Evolutionary conservation across 2,113 vertebrate species (phyloP).

Genomic region (Melanotaenia duboulayi): DNA sequence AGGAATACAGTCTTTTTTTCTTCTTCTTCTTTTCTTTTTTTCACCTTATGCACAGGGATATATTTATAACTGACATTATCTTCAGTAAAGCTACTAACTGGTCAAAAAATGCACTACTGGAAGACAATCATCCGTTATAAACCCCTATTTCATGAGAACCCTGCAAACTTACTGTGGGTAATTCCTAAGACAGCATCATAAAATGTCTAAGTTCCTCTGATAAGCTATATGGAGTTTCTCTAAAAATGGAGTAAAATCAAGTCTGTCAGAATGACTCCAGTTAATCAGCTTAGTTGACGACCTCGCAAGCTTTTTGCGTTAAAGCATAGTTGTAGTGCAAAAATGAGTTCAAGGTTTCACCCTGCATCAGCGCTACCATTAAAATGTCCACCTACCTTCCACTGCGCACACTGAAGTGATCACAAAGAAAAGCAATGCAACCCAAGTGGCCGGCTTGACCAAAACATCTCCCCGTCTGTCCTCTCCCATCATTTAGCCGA

Average conservation of each 20-base stretch:
- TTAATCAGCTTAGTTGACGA: not conserved
- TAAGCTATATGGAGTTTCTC: not conserved
- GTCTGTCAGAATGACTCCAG: not conserved
- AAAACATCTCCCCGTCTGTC: slow-evolving; percentile 28
- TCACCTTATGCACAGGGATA: not conserved
- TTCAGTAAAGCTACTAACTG: slow-evolving; percentile 1
- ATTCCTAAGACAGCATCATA: not conserved
- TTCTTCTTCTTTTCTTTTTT: not conserved
- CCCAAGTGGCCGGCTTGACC: slow-evolving; percentile 62
- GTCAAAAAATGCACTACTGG: not conserved
- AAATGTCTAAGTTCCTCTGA: not conserved
- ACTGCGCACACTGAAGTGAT: slow-evolving; percentile 69
- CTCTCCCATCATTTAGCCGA: slow-evolving; percentile 55
- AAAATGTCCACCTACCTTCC: slow-evolving; percentile 74
- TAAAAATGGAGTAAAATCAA: slow-evolving; percentile 20
- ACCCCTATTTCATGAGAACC: not conserved
- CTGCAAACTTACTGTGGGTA: slow-evolving; percentile 10
- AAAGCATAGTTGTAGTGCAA: not conserved
- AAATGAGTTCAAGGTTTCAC: slow-evolving; percentile 6
- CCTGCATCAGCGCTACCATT: slow-evolving; percentile 10
- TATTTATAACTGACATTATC: not conserved
- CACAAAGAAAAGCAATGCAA: slow-evolving; percentile 62
- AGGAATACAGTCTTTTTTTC: too few relatives aligned
- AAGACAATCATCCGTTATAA: not conserved
- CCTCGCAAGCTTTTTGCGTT: not conserved